Percentiles rank a stretch among this genome's conserved stretches.
Evolutionary conservation across 1,140 invertebrate genomes (phyloP).

Genomic region (Dreissena polymorpha): DNA sequence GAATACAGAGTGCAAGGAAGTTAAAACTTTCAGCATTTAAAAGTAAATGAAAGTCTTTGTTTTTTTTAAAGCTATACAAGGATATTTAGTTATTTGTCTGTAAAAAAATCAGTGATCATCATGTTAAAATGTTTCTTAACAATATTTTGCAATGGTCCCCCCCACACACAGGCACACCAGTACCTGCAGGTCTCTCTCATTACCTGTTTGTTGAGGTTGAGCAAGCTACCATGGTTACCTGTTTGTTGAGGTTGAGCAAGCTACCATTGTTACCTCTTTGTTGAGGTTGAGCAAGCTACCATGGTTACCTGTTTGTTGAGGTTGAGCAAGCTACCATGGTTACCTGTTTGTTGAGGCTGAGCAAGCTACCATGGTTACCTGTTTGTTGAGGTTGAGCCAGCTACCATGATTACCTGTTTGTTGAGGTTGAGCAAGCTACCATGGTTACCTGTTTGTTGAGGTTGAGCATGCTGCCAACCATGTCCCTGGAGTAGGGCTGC

Average conservation of each 20-base stretch:
- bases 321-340: constrained; percentile 91
- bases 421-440: constrained; percentile 94
- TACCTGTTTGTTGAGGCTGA: constrained; percentile 94
- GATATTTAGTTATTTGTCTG: too few species aligned
- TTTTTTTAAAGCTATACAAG: too few species aligned
- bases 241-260: constrained; percentile 96
- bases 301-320: constrained; percentile 90
- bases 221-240: constrained; percentile 90
- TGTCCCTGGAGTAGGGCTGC: constrained; percentile 97
- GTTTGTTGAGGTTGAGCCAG: constrained; percentile 96
- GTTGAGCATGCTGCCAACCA: constrained; percentile 96
- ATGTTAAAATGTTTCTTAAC: too few species aligned
- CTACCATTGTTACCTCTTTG: constrained; percentile 89
- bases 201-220: constrained; percentile 94
- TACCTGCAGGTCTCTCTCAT: constrained; percentile 1
- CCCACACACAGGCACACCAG: too few species aligned
- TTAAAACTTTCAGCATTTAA: too few species aligned
- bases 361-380: constrained; percentile 90
- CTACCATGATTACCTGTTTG: constrained; percentile 89
- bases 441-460: constrained; percentile 90
- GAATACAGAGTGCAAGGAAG: too few species aligned
- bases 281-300: constrained; percentile 96
- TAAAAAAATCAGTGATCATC: too few species aligned
- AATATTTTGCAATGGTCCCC: too few species aligned
- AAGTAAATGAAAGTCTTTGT: too few species aligned